Evolutionary conservation across 2,797 vertebrate species (phyloP).

Genomic region (Limnodromus scolopaceus): DNA sequence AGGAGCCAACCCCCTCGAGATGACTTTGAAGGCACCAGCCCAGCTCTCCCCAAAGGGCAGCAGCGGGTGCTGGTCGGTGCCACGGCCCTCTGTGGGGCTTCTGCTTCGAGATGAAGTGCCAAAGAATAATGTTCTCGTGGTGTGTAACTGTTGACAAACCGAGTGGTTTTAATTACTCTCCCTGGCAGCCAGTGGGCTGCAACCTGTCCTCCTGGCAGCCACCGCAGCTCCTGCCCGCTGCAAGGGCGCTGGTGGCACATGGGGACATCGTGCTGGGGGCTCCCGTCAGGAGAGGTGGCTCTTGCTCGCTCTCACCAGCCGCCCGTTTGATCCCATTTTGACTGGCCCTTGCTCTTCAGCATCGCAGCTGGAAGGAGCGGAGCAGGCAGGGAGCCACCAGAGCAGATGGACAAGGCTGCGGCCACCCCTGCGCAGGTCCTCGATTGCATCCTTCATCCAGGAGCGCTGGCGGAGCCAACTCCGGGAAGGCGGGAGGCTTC

Average conservation of each 20-base stretch:
- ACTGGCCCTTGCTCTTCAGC: background rate
- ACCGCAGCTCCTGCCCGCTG: background rate
- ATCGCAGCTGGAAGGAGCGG: background rate
- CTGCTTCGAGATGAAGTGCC: background rate
- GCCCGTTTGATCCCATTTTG: background rate
- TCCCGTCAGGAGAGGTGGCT: background rate
- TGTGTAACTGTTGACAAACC: background rate
- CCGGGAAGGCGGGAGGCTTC: background rate
- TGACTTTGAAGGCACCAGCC: fast-evolving
- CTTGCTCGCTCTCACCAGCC: background rate
- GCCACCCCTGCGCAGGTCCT: background rate
- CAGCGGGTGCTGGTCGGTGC: background rate
- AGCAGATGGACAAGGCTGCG: background rate
- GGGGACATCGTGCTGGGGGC: background rate
- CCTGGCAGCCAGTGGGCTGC: background rate
- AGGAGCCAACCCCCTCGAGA: background rate
- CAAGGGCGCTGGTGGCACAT: background rate
- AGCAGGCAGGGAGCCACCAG: background rate
- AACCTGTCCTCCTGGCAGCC: background rate
- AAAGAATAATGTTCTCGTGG: background rate
- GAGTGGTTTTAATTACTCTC: background rate
- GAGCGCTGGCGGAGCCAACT: background rate
- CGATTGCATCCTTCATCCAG: background rate
- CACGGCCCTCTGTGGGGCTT: background rate
- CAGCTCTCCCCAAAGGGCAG: background rate